Evolutionary conservation across 92 coral and sea anemone genomes (phyloP).

Genomic region (Paramuricea clavata): DNA sequence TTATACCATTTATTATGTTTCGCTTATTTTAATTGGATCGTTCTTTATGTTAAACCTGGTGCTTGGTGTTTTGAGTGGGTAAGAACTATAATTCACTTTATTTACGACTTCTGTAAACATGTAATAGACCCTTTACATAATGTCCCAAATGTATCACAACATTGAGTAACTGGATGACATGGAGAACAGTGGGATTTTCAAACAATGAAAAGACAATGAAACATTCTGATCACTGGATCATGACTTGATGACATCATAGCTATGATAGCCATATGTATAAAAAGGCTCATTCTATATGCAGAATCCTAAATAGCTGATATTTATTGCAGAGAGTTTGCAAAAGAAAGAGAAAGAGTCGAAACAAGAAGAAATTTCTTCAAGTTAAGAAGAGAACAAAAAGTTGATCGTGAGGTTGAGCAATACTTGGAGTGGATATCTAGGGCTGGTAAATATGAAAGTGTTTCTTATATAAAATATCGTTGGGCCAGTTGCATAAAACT

Average conservation of each 20-base stretch:
- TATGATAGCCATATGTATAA: too few species aligned
- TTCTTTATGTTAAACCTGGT: conserved; percentile 94
- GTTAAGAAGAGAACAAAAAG: conserved; percentile 90
- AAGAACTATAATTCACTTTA: conserved; percentile 38
- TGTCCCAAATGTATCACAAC: too few species aligned
- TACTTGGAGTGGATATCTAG: conserved; percentile 94
- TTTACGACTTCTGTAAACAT: neutral
- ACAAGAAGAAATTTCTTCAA: conserved; percentile 94
- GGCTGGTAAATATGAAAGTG: conserved; percentile 72
- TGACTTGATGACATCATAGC: too few species aligned
- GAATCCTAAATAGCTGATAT: neutral
- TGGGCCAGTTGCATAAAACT: too few species aligned
- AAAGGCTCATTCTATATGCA: too few species aligned
- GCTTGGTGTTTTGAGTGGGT: conserved; percentile 99
- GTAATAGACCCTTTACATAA: too few species aligned
- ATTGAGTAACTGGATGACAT: too few species aligned
- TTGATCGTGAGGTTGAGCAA: conserved; percentile 92
- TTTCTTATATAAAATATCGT: neutral
- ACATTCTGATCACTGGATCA: too few species aligned
- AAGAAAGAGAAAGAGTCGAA: conserved; percentile 96
- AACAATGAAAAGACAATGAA: too few species aligned
- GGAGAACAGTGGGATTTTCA: too few species aligned
- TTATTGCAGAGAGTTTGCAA: conserved; percentile 86
- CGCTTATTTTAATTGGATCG: conserved; percentile 93
- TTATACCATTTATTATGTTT: conserved; percentile 83